A percentile compares a stretch with the other conserved stretches of the same genome.
Conservation (phyloP, 2,113 vertebrate genomes). For the Proteles cristata region DNA sequence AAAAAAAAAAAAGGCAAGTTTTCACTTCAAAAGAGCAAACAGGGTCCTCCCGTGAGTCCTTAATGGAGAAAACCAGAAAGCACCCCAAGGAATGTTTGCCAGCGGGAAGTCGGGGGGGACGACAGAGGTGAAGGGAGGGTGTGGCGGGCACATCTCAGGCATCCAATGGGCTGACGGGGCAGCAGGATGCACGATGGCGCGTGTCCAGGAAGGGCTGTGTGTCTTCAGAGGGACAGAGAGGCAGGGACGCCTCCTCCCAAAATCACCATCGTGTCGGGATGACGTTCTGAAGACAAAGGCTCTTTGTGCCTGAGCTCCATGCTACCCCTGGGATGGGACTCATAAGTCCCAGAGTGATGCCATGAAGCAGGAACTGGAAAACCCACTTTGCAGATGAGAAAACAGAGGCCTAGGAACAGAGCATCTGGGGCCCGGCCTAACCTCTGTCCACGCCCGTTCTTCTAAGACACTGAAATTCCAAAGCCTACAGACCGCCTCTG, state of each 20-base stretch:
- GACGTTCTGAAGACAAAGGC: neutral
- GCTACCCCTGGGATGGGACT: neutral
- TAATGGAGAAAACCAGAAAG: neutral
- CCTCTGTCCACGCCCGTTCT: neutral
- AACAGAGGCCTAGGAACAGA: neutral
- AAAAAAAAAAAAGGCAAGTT: neutral
- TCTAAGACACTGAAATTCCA: neutral
- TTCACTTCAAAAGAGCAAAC: neutral
- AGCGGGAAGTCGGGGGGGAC: too few species aligned
- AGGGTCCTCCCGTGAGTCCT: neutral
- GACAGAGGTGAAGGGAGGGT: too few species aligned
- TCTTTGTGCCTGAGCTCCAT: accelerated
- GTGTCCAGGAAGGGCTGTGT: accelerated
- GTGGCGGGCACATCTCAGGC: neutral
- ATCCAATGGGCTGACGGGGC: neutral
- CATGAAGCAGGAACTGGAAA: neutral
- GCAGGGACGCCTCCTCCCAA: neutral
- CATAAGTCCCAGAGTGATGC: neutral
- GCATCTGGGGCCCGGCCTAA: neutral
- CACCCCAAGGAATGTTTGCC: too few species aligned
- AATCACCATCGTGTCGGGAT: too few species aligned
- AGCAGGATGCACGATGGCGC: accelerated
- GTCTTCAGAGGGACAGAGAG: neutral
- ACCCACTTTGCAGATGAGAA: neutral
- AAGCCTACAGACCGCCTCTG: neutral